Conservation (phyloP, 2,797 vertebrate species). For the Oryzias dopingdopingensis region DNA sequence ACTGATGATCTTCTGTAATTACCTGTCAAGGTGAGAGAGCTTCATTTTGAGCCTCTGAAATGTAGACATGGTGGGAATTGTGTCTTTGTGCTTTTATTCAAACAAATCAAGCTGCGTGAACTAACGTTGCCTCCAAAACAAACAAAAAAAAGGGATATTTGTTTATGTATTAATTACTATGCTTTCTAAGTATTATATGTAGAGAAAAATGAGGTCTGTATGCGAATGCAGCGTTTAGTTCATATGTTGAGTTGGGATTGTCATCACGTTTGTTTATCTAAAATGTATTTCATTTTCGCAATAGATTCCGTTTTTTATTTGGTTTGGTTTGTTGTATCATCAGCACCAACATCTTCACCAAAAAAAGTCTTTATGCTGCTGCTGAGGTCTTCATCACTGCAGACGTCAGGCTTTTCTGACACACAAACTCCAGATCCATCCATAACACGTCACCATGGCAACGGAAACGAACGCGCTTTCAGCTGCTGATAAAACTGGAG, state of each 20-base stretch:
- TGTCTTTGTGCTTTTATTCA: too few relatives aligned
- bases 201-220: neutral
- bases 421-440: constrained; percentile 22
- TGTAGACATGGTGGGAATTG: too few relatives aligned
- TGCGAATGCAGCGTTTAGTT: constrained; percentile 4
- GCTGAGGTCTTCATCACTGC: constrained; percentile 48
- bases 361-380: constrained; percentile 26
- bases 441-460: constrained; percentile 29
- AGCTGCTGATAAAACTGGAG: constrained; percentile 10
- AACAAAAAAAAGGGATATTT: too few relatives aligned
- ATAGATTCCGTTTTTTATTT: neutral
- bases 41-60: too few relatives aligned
- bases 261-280: constrained; percentile 17
- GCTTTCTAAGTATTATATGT: neutral
- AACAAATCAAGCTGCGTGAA: too few relatives aligned
- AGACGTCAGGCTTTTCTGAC: constrained; percentile 45
- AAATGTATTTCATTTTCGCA: constrained; percentile 3
- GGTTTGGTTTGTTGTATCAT: constrained; percentile 10
- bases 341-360: constrained; percentile 25
- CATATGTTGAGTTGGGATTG: neutral
- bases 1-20: constrained; percentile 1
- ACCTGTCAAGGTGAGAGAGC: too few relatives aligned
- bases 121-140: too few relatives aligned
- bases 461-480: constrained; percentile 26
- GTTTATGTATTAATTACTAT: neutral